phyloP scores from a whole-genome alignment of 2,888 invertebrate species.

The Argyra leucocephala region DNA sequence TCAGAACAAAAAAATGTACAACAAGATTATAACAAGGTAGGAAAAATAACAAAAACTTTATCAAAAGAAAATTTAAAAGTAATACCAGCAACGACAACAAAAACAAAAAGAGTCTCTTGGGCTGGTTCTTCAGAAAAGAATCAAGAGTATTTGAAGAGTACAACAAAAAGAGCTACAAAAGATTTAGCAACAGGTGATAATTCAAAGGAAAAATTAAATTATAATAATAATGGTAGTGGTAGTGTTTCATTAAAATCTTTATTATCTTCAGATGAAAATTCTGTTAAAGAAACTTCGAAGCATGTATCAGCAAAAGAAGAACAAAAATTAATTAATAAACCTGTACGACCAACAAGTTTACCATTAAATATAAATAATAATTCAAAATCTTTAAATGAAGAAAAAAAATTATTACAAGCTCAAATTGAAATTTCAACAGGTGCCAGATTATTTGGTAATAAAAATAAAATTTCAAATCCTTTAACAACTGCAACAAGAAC shows the following conservation, averaged over 20 bases:
- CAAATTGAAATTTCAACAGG: conserved; percentile 21
- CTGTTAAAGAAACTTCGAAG: not conserved
- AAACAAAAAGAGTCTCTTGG: not conserved
- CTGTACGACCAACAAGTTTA: not conserved
- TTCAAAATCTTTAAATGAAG: not conserved
- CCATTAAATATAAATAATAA: not conserved
- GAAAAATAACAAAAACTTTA: not conserved
- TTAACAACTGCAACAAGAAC: not conserved
- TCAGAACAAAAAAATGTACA: not conserved
- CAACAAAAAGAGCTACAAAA: not conserved
- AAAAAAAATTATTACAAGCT: conserved; percentile 15
- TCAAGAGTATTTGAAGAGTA: not conserved
- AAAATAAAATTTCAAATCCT: not conserved
- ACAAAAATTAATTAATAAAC: not conserved
- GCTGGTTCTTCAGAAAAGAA: not conserved
- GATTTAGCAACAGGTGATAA: not conserved
- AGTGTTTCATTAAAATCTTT: not conserved
- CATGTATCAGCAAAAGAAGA: not conserved
- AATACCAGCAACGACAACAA: not conserved
- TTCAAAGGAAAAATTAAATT: not conserved
- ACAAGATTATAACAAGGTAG: not conserved
- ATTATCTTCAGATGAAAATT: not conserved
- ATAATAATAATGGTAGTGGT: not conserved
- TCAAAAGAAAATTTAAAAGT: conserved; percentile 1
- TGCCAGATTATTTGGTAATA: conserved; percentile 20